A percentile compares a stretch with the other conserved stretches of the same genome.
Evolutionary conservation across 2,888 invertebrate species (phyloP).

Genomic region (Brenthis daphne): DNA sequence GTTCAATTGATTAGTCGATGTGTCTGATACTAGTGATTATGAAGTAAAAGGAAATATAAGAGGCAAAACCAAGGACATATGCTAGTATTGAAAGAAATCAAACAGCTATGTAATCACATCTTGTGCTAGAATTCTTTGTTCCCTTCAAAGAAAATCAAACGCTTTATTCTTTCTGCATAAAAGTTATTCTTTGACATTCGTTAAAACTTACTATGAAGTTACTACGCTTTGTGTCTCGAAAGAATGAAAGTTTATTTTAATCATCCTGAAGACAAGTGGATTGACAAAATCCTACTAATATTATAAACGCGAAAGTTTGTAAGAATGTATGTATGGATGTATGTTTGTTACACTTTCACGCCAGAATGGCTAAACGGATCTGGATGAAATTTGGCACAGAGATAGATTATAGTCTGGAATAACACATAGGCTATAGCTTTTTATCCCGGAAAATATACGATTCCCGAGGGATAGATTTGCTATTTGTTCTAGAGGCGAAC

Average conservation of each 20-base stretch:
- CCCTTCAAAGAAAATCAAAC: slow-evolving; percentile 7
- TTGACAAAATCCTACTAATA: neutral
- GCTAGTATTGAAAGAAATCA: neutral
- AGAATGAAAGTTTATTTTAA: slow-evolving; percentile 3
- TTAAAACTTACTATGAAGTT: slow-evolving; percentile 22
- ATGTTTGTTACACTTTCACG: too few species aligned
- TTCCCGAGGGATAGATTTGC: too few species aligned
- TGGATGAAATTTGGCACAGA: too few species aligned
- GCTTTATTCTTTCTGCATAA: slow-evolving; percentile 15
- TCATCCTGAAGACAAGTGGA: neutral
- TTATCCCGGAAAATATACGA: too few species aligned
- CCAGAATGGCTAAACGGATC: too few species aligned
- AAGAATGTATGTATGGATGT: too few species aligned
- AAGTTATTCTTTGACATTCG: slow-evolving; percentile 26
- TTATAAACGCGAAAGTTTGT: too few species aligned
- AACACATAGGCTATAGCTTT: too few species aligned
- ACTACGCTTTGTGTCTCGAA: slow-evolving; percentile 1
- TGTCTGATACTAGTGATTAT: too few species aligned
- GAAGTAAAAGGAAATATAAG: neutral
- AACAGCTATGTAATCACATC: neutral
- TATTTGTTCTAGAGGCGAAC: too few species aligned
- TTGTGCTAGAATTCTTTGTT: slow-evolving; percentile 6
- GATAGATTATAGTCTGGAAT: too few species aligned
- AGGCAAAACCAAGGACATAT: neutral
- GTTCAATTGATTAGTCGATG: too few species aligned